Conservation (phyloP, 2,888 invertebrate species). For the Leptura quadrifasciata region DNA sequence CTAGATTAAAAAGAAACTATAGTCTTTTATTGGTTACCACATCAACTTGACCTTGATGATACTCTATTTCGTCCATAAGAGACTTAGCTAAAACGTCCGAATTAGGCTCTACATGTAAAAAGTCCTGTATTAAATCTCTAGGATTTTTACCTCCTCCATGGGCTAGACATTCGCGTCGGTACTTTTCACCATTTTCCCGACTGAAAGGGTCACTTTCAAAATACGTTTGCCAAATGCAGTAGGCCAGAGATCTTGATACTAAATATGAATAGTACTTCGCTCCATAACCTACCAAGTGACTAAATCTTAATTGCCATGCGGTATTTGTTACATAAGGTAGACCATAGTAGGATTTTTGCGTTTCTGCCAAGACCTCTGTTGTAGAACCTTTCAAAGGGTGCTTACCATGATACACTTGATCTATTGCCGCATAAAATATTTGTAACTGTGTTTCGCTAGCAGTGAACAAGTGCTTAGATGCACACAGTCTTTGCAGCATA, state of each 20-base stretch:
- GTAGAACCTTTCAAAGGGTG: constrained; percentile 77
- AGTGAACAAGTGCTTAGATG: constrained; percentile 90
- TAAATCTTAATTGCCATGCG: constrained; percentile 97
- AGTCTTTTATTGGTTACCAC: constrained; percentile 50
- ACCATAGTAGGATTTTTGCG: constrained; percentile 89
- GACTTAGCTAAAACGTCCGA: constrained; percentile 86
- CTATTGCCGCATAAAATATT: constrained; percentile 82
- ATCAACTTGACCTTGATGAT: constrained; percentile 65
- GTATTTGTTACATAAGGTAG: constrained; percentile 92
- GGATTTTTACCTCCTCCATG: constrained; percentile 94
- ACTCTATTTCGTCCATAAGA: constrained; percentile 85
- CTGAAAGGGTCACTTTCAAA: constrained; percentile 87
- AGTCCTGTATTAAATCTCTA: constrained; percentile 84
- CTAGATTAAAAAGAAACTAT: constrained; percentile 26
- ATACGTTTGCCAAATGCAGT: constrained; percentile 93
- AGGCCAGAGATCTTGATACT: constrained; percentile 94
- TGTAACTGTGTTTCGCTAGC: constrained; percentile 88
- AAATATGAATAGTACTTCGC: constrained; percentile 99
- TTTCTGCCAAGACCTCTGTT: constrained; percentile 84
- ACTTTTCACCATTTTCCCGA: constrained; percentile 86
- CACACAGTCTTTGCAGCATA: constrained; percentile 87
- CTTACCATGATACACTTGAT: constrained; percentile 90
- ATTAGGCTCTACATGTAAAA: constrained; percentile 85
- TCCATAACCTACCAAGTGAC: constrained; percentile 97
- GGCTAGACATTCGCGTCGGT: constrained; percentile 84